These are phyloP conservation scores for Tachycineta bicolor DNA, from an alignment of 2,113 vertebrate genomes.

Conservation along the genomic window DNA sequence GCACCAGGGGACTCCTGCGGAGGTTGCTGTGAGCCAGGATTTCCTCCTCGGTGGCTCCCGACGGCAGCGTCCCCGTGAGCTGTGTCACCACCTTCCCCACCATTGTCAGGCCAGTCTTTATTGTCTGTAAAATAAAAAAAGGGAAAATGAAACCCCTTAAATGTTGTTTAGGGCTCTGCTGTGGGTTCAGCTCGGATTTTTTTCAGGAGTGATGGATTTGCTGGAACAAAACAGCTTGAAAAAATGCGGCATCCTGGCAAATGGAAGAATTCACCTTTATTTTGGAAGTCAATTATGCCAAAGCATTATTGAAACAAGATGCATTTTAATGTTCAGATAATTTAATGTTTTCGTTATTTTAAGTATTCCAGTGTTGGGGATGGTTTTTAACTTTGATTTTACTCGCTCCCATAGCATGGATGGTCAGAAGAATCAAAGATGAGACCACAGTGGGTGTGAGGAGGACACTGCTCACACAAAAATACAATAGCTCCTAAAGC, in stretches of 20 bases:
- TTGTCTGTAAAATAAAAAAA: slow-evolving; percentile 75
- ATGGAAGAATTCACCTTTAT: not conserved
- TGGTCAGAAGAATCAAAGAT: not conserved
- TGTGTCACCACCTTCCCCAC: slow-evolving; percentile 97
- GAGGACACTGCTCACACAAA: not conserved
- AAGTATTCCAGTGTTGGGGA: rapidly evolving
- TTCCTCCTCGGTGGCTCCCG: slow-evolving; percentile 89
- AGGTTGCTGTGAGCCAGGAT: slow-evolving; percentile 83
- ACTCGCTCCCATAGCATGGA: not conserved
- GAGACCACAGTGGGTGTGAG: not conserved
- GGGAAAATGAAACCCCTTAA: not conserved
- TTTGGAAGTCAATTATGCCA: not conserved
- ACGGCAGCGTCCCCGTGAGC: slow-evolving; percentile 90
- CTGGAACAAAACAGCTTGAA: not conserved
- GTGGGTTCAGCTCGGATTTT: not conserved
- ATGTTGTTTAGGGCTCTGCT: not conserved
- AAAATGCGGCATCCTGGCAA: not conserved
- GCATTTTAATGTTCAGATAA: not conserved
- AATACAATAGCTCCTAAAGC: not conserved
- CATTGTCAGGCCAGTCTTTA: slow-evolving; percentile 96
- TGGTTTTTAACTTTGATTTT: not conserved
- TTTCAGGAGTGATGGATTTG: not conserved
- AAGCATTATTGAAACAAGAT: not conserved
- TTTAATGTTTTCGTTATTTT: not conserved
- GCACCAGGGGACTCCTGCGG: slow-evolving; percentile 87